phyloP scores from a whole-genome alignment of 2,888 invertebrate species.

The Carcina quercana region DNA sequence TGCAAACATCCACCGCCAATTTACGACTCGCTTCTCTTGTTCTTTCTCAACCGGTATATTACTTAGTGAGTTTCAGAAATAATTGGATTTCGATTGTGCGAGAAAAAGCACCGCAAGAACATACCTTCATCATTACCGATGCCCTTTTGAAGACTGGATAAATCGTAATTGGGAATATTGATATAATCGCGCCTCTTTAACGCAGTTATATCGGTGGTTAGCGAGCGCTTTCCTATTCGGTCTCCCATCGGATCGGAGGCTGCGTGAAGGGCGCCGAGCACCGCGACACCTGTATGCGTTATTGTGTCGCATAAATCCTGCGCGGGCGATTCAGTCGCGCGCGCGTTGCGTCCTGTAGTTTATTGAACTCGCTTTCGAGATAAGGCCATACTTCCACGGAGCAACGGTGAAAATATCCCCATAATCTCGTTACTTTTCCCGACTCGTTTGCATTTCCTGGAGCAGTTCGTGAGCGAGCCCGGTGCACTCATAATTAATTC shows the following conservation, averaged over 20 bases:
- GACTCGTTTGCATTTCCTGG: constrained; percentile 52
- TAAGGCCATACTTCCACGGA: constrained; percentile 41
- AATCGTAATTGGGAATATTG: constrained; percentile 64
- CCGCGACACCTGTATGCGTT: constrained; percentile 69
- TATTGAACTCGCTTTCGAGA: constrained; percentile 61
- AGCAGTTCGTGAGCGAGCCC: constrained; percentile 47
- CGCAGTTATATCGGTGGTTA: constrained; percentile 49
- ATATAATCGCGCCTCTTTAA: constrained; percentile 54
- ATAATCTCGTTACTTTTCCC: constrained; percentile 49
- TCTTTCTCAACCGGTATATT: constrained; percentile 58
- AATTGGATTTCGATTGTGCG: constrained; percentile 71
- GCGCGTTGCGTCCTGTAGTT: constrained; percentile 48
- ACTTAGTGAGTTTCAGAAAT: constrained; percentile 68
- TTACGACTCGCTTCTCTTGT: constrained; percentile 55
- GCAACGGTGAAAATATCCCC: constrained; percentile 46
- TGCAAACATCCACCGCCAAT: constrained; percentile 63
- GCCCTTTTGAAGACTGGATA: constrained; percentile 63
- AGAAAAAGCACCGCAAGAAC: constrained; percentile 43
- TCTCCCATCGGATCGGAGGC: constrained; percentile 53
- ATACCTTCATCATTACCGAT: constrained; percentile 60
- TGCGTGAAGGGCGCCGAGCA: constrained; percentile 53
- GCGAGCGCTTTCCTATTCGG: constrained; percentile 53
- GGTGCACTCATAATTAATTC: constrained; percentile 61
- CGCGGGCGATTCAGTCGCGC: constrained; percentile 44
- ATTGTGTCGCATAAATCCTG: constrained; percentile 67